Evolutionary conservation across 2,797 vertebrate species (phyloP), one percentile per base, ranked within the genome.

Genomic region (Onychomys arenicola): DNA sequence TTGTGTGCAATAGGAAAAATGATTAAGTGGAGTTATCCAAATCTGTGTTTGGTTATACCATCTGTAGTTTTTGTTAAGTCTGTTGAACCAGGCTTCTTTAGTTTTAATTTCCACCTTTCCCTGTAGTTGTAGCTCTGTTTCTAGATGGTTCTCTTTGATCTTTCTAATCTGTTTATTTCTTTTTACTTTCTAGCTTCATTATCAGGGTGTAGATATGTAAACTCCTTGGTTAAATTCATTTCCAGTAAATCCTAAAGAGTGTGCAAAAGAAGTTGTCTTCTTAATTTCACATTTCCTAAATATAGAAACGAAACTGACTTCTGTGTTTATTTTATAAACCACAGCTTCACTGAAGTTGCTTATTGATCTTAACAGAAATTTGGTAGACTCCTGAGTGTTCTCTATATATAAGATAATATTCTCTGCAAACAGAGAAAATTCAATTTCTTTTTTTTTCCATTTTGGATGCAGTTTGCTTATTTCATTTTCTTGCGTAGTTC

Each of bases 401-500:
- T 80, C 75, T 93, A 37, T 61, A 59, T 83, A 78, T 40, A 23
- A 83, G 32, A 57, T 73, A 61, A 59, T 81, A 29, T 61, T 46
- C 46, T 82, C 27, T 82, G 85, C 34, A 37, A 87, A 71, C 63
- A 82, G 77, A 69, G 65, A 49, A 11, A 63, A 52, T 89, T 63
- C 71, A 75, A 76, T 81, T 55, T 82, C 12, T 63, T 63, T 43
- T 59, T 59, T n/a, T 82, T 83, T 83, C 37, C 27, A 81, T 7
- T 73, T 73, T 94, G 43, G 34, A 43, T 75, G 46, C 57, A 80
- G 59, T 55, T 75, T 55, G 49, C 43, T 89, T 73, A 34, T 40
- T 65, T 93, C 32, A 37, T 89, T 75, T 89, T 93, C 76, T 76
- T 83, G 57, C 67, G n/a, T 89, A 40, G 49, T n/a, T 94, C 65